Evolutionary conservation across 2,113 vertebrate species (phyloP), one percentile per base, ranked within the genome.

Genomic region (Panurus biarmicus): DNA sequence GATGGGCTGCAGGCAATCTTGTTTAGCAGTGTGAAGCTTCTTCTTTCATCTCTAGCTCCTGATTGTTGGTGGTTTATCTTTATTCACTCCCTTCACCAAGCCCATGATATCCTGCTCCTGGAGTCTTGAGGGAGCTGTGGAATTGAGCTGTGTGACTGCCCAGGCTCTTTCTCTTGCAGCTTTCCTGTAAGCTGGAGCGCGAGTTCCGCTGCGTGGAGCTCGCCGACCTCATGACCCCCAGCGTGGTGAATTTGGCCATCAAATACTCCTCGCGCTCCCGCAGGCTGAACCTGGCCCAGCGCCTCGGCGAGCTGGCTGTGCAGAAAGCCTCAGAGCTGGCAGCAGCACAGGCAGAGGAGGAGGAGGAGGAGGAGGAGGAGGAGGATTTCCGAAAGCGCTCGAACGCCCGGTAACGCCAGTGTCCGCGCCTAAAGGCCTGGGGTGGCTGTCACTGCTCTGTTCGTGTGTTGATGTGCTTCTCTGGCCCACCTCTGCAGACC

Each of bases 121-220:
- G 48, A 56, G 18, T 7, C 47, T 21, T 19, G 45, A 42, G 53
- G 47, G n/a, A n/a, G 48, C 54, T 45, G 25, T 45, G 42, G 50
- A 29, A 13, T 4, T n/a, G 81, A 75, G 77, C 10, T 3, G 20
- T 71, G 19, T 58, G 35, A 66, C 44, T 65, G 29, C 48, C 14
- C 26, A 51, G 85, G 45, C 31, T 60, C 8, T 33, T 93, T 94
- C 53, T 57, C 60, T 76, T 48, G 77, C 97, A 99, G 99, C 96
- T 99, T 87, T 99, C 99, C 31, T 99, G 99, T 89, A 99, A 98
- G 92, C 96, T 99, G 97, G 99, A 99, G 80, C 96, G 99, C 6
- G 99, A 99, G 97, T 99, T 99, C 38, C 99, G 99, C 67, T 99
- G 98, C 5, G 90, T 99, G 97, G 99, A 99, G 67, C 98, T 99